A percentile compares a stretch with the other conserved stretches of the same genome.
These are phyloP conservation scores for Epinephelus malabaricus DNA, from an alignment of 2,797 vertebrate genomes.

Conservation along the genomic window DNA sequence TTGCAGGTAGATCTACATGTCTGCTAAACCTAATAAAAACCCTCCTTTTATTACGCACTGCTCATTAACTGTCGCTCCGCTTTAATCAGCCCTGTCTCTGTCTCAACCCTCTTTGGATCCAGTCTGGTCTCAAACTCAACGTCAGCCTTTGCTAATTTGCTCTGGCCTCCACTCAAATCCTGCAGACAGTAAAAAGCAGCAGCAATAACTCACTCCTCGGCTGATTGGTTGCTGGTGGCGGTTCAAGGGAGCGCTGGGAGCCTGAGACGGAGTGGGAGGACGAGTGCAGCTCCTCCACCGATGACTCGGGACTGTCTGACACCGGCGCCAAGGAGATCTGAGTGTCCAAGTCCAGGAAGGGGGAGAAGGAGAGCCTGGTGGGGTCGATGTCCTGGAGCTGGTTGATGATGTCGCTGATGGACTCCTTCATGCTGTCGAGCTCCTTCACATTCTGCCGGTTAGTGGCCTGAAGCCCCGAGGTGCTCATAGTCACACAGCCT, in stretches of 20 bases:
- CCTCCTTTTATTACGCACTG: not conserved
- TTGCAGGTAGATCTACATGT: constrained; percentile 12
- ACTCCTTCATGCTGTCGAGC: constrained; percentile 87
- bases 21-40: not conserved
- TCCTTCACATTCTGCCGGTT: constrained; percentile 80
- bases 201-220: constrained; percentile 75
- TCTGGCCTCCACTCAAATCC: constrained; percentile 47
- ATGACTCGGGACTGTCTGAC: constrained; percentile 88
- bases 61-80: not conserved
- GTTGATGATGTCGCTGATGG: constrained; percentile 87
- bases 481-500: constrained; percentile 82
- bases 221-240: constrained; percentile 59
- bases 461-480: constrained; percentile 76
- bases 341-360: constrained; percentile 88
- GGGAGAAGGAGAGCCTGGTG: constrained; percentile 86
- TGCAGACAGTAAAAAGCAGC: constrained; percentile 38
- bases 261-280: constrained; percentile 81
- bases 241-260: constrained; percentile 82
- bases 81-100: constrained; percentile 30
- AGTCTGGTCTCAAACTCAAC: constrained; percentile 19
- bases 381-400: constrained; percentile 88
- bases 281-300: constrained; percentile 86
- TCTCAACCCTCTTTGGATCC: constrained; percentile 29
- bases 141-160: constrained; percentile 37
- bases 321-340: constrained; percentile 87